phyloP scores from a whole-genome alignment of 1,140 invertebrate genomes.

The Trachymyrmex septentrionalis region DNA sequence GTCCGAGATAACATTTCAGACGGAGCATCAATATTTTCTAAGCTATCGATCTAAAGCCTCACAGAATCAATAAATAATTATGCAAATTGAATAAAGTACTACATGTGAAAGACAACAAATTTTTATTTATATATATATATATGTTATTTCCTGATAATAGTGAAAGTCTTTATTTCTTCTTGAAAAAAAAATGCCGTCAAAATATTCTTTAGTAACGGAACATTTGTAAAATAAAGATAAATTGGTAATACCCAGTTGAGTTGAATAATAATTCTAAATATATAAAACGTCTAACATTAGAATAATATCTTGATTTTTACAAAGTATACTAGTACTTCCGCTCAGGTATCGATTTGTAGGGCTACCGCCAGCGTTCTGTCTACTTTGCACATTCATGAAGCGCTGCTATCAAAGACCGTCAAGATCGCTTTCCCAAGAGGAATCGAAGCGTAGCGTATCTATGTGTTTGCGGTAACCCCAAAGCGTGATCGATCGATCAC shows the following conservation, averaged over 20 bases:
- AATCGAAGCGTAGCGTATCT: conserved; percentile 80
- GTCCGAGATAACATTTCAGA: conserved; percentile 9
- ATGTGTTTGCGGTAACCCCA: conserved; percentile 84
- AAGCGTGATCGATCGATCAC: conserved; percentile 84
- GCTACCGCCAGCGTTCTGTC: conserved; percentile 49
- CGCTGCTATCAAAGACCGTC: conserved; percentile 82
- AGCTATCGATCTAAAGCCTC: not conserved
- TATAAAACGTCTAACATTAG: not conserved
- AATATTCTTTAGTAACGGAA: not conserved
- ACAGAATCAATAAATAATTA: not conserved
- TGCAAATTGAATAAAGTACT: not conserved
- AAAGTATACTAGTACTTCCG: not conserved
- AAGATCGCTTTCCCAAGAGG: conserved; percentile 80
- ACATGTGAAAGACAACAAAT: not conserved
- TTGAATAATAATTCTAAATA: not conserved
- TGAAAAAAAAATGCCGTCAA: not conserved
- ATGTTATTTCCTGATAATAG: conserved; percentile 13
- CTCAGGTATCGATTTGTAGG: conserved; percentile 50
- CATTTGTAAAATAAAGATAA: not conserved
- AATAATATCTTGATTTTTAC: conserved; percentile 39
- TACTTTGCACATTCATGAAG: conserved; percentile 85
- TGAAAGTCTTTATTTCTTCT: not conserved
- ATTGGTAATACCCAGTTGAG: not conserved
- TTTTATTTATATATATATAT: not conserved
- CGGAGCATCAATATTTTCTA: not conserved